Evolutionary conservation across 2,797 vertebrate species (phyloP).

Genomic region (Austrolebias charrua): DNA sequence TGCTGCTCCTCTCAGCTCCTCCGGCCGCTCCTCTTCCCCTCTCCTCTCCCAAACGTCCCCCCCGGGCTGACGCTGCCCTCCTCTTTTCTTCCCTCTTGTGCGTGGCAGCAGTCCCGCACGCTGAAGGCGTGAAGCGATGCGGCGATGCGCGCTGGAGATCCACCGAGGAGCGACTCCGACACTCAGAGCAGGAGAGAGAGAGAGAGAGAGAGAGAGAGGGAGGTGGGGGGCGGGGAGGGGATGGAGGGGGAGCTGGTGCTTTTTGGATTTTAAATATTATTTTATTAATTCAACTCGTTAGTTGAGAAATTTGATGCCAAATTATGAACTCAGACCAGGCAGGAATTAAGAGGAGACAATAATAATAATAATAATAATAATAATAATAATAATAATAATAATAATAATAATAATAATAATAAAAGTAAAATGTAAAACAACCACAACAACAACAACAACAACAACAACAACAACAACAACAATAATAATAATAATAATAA

Average conservation of each 20-base stretch:
- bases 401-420: too few relatives aligned
- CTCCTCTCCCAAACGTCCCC: conserved; percentile 5
- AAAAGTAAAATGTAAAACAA: too few relatives aligned
- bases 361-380: too few relatives aligned
- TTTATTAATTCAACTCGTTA: neutral
- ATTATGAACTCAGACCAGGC: neutral
- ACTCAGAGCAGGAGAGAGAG: conserved; percentile 24
- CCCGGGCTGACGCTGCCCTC: neutral
- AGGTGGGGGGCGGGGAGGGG: conserved; percentile 6
- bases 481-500: too few relatives aligned
- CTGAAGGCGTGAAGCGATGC: conserved; percentile 41
- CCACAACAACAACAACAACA: too few relatives aligned
- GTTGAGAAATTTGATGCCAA: neutral
- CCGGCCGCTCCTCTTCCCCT: conserved; percentile 24
- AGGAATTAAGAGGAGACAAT: too few relatives aligned
- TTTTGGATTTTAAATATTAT: conserved; percentile 1
- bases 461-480: too few relatives aligned
- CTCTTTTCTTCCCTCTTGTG: conserved; percentile 33
- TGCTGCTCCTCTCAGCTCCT: conserved; percentile 26
- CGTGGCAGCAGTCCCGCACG: conserved; percentile 52
- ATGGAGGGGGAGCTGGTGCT: neutral
- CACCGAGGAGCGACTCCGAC: conserved; percentile 55
- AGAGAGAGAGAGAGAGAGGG: too few relatives aligned
- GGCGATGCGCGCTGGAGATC: conserved; percentile 56
- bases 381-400: too few relatives aligned